These are phyloP conservation scores for Gymnoscelis rufifasciata DNA, from an alignment of 2,888 invertebrate species.

Conservation along the genomic window DNA sequence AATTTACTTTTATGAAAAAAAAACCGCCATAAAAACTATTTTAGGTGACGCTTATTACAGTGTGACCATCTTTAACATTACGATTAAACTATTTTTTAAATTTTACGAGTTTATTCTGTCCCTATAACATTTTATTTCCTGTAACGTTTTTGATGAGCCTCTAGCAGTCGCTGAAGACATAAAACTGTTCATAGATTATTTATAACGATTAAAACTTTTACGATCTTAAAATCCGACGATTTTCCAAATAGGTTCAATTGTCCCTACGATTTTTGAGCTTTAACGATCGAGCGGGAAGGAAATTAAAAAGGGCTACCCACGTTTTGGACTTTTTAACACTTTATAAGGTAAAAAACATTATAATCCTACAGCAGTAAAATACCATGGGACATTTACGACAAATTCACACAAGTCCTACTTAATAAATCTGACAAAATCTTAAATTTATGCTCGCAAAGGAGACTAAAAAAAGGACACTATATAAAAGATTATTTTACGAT, in stretches of 20 bases:
- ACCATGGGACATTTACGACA: constrained; percentile 71
- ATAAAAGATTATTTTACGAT: constrained; percentile 42
- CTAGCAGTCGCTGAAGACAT: constrained; percentile 28
- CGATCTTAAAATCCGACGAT: constrained; percentile 22
- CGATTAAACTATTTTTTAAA: constrained; percentile 26
- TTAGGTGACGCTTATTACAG: constrained; percentile 19
- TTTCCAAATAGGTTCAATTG: constrained; percentile 33
- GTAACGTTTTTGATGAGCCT: constrained; percentile 26
- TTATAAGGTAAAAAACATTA: constrained; percentile 49
- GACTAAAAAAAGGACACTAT: constrained; percentile 37
- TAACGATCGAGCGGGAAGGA: constrained; percentile 50
- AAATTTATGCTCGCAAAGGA: constrained; percentile 63
- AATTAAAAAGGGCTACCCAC: constrained; percentile 46
- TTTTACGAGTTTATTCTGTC: constrained; percentile 21
- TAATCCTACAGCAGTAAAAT: constrained; percentile 66
- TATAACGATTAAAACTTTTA: constrained; percentile 34
- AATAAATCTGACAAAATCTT: constrained; percentile 72
- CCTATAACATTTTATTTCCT: constrained; percentile 29
- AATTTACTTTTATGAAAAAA: constrained; percentile 15
- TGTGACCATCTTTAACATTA: constrained; percentile 24
- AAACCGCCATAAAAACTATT: constrained; percentile 18
- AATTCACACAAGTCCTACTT: constrained; percentile 72
- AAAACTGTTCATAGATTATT: constrained; percentile 27
- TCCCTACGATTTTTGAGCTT: constrained; percentile 34
- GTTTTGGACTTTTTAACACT: constrained; percentile 48